Evolutionary conservation across 2,888 invertebrate genomes (phyloP), one percentile per base, ranked within the genome.

Genomic region (Globia sparganii): DNA sequence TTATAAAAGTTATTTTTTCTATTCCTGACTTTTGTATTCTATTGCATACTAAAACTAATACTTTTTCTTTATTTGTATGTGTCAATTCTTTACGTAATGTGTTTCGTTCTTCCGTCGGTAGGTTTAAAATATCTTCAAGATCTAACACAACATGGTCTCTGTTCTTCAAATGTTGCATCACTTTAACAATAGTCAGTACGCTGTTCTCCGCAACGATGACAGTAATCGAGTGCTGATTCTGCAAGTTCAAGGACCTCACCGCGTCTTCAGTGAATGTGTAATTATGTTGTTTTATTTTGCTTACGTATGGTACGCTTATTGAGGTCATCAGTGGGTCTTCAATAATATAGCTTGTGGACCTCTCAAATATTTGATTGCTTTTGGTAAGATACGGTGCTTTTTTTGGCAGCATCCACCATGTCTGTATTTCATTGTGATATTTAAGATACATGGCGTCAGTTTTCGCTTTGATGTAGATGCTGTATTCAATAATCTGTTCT

Each of bases 391-490:
- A 86, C 31, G 13, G 0, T 18, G 61, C 40, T 9, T 40, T 6
- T 40, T 43, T 1, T 15, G 37, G 34, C 34, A 37, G 0, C 75
- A 71, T 75, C 84, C 86, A 87, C 87, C 87, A 87, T 67, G 83
- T 78, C 56, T 82, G 83, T 62, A 84, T 68, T 13, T n/a, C 37
- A 21, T 82, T 62, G 40, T 87, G 86, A 18, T 73, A 78, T 64
- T 76, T 72, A 15, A 80, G 25, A 64, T 73, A 83, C 34, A 87
- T 75, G 0, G 77, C 83, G 5, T 88, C 85, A 0, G 77, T 68
- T 69, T 68, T 72, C 0, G 69, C 58, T 70, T 65, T 28, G 1
- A 70, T 65, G 34, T 70, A 56, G n/a, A 67, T 64, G 1, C 31
- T 31, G 2, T 40, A 15, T 21, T 72, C 43, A 2, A 46, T 74